phyloP scores from a whole-genome alignment of 35 echinoderm and acorn worm species.

The Ophioderma brevispina region DNA sequence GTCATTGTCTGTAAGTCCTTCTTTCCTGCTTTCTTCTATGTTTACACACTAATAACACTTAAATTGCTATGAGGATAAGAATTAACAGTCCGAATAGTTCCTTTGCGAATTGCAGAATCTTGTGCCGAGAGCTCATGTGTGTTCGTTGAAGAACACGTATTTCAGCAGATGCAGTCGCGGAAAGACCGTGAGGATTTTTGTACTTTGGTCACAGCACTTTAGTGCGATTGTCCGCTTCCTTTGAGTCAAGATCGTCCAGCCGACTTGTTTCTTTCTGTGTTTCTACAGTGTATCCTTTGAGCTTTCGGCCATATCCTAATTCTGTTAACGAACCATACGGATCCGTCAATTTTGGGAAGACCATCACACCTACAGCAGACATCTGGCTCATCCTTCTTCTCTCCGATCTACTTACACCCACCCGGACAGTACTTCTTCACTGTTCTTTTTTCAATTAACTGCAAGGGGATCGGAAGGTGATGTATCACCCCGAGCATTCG shows the following conservation, averaged over 20 bases:
- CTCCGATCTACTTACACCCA: too few species aligned
- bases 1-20: neutral
- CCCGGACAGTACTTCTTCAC: slow-evolving; percentile 34
- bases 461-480: slow-evolving; percentile 71
- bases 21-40: neutral
- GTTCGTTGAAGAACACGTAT: neutral
- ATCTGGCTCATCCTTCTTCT: slow-evolving; percentile 62
- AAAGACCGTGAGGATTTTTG: slow-evolving; percentile 52
- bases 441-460: slow-evolving; percentile 33
- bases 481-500: slow-evolving; percentile 59
- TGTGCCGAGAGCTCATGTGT: neutral
- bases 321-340: slow-evolving; percentile 43
- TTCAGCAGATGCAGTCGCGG: slow-evolving; percentile 37
- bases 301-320: neutral
- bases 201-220: slow-evolving; percentile 52
- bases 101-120: neutral
- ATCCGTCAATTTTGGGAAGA: slow-evolving; percentile 42
- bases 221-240: slow-evolving; percentile 23
- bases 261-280: slow-evolving; percentile 39
- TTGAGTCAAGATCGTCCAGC: slow-evolving; percentile 40
- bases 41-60: neutral
- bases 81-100: neutral
- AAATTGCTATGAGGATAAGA: neutral
- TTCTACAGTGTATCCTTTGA: neutral
- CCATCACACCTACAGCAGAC: slow-evolving; percentile 66